Base-by-base conservation (phyloP, 1,140 invertebrate genomes). In the Eurytemora carolleeae region DNA sequence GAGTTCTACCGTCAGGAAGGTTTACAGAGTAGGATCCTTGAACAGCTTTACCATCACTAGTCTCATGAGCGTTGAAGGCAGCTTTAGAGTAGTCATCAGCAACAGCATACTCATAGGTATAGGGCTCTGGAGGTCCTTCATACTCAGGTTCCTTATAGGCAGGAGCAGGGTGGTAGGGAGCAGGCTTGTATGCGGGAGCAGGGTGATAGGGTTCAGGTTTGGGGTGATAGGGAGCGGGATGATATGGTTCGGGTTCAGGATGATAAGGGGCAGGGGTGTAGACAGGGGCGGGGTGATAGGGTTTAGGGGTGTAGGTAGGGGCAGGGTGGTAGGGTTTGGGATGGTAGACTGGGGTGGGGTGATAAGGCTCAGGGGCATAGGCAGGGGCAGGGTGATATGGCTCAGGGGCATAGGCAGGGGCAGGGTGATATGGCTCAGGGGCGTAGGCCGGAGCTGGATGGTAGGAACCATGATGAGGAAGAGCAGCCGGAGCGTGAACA, bases 1-100 rank as follows among this genome's bases (percentile, higher is more conserved):
- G 67, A 55, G 62, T 58, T 24, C 67, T 63, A n/a, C 67, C 67
- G 58, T 69, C 67, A 3, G 69, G 69, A 24, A 70, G 66, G 1
- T 63, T 62, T 44, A 70, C 68, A 2, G 56, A 64, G 66, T 70
- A 71, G 21, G 67, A 64, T 16, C 70, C 70, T 18, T 65, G 62
- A 17, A 71, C 70, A 19, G 61, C 61, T 21, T 71, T 66, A 26
- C 70, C 69, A 63, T 71, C 70, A 54, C 67, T 67, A 17, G 66
- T 56, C 59, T 70, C 70, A 44, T 66, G 63, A 52, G 69, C 68
- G 25, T 66, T 66, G 61, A 71, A 71, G 26, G 70, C 66, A 44
- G 68, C 65, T 18, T 70, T 70, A 17, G 65, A 64, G 63, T 71
- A 69, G 73, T 58, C n/a, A n/a, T n/a, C n/a, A n/a, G n/a, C n/a